phyloP scores from a whole-genome alignment of 2,113 vertebrate species.

The Pangasianodon hypophthalmus region DNA sequence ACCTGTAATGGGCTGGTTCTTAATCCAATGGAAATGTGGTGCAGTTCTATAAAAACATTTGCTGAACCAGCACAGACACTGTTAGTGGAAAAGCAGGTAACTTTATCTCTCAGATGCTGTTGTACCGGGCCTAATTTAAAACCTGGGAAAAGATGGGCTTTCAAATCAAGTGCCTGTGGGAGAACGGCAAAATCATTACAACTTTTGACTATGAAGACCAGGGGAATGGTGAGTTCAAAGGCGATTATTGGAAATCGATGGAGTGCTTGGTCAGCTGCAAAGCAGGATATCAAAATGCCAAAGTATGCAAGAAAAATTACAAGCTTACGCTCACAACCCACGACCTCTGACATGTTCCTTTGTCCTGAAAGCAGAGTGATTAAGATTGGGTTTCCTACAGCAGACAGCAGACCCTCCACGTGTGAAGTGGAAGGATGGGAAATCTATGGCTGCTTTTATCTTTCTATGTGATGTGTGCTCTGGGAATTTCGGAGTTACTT shows the following conservation, averaged over 20 bases:
- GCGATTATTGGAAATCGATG: conserved; percentile 57
- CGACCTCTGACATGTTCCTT: conserved; percentile 32
- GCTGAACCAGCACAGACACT: neutral
- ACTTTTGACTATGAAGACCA: conserved; percentile 45
- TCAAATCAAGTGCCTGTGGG: conserved; percentile 53
- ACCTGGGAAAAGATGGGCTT: conserved; percentile 27
- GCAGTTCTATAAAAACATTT: neutral
- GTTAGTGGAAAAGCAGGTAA: neutral
- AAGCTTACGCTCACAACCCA: neutral
- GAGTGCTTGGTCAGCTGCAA: conserved; percentile 45
- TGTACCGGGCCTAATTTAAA: conserved; percentile 42
- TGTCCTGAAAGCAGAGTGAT: conserved; percentile 37
- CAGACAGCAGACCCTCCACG: conserved; percentile 40
- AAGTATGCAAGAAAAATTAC: conserved; percentile 53
- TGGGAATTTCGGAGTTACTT: conserved; percentile 26
- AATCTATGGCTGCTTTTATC: conserved; percentile 68
- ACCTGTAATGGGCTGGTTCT: neutral
- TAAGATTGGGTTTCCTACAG: conserved; percentile 48
- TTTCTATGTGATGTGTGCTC: conserved; percentile 45
- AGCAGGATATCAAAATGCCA: conserved; percentile 55
- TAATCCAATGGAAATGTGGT: neutral
- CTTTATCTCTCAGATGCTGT: neutral
- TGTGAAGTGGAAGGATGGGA: conserved; percentile 57
- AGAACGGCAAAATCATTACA: conserved; percentile 54
- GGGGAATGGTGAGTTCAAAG: conserved; percentile 53